Conservation (phyloP, 2,113 vertebrate species). For the Oxygymnocypris stewartii region DNA sequence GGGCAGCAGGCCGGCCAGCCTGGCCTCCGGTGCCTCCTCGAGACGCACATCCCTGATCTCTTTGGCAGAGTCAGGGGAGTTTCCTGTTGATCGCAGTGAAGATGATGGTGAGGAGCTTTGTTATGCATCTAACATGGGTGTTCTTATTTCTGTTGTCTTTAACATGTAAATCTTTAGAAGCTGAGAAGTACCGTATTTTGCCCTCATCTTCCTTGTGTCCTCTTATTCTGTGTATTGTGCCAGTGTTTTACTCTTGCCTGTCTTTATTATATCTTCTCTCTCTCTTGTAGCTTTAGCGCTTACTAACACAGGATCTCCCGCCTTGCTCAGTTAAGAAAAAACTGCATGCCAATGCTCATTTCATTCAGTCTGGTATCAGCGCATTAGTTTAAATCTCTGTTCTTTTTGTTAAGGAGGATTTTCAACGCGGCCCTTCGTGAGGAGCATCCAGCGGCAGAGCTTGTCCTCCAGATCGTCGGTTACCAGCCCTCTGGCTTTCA, state of each 20-base stretch:
- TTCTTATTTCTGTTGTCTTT: not conserved
- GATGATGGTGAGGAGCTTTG: constrained; percentile 85
- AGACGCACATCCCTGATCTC: constrained; percentile 93
- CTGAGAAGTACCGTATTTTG: constrained; percentile 11
- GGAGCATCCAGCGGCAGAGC: constrained; percentile 96
- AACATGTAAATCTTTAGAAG: not conserved
- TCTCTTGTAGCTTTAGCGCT: constrained; percentile 45
- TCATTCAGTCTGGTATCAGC: constrained; percentile 45
- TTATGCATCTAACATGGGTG: not conserved
- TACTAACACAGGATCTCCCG: constrained; percentile 51
- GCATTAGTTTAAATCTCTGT: constrained; percentile 57
- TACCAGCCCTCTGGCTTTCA: constrained; percentile 88
- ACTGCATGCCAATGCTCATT: constrained; percentile 27
- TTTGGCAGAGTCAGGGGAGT: constrained; percentile 90
- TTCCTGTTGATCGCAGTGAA: constrained; percentile 86
- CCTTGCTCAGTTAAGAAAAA: constrained; percentile 52
- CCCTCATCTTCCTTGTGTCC: constrained; percentile 40
- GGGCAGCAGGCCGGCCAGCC: constrained; percentile 90
- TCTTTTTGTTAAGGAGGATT: constrained; percentile 83
- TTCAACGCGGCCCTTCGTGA: constrained; percentile 92
- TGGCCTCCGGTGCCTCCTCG: constrained; percentile 92
- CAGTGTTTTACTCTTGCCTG: constrained; percentile 49
- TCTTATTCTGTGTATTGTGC: constrained; percentile 39
- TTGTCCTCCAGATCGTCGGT: constrained; percentile 89
- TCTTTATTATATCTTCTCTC: constrained; percentile 48